These are phyloP conservation scores for Carterocephalus palaemon DNA, from an alignment of 2,888 invertebrate genomes.

Conservation along the genomic window DNA sequence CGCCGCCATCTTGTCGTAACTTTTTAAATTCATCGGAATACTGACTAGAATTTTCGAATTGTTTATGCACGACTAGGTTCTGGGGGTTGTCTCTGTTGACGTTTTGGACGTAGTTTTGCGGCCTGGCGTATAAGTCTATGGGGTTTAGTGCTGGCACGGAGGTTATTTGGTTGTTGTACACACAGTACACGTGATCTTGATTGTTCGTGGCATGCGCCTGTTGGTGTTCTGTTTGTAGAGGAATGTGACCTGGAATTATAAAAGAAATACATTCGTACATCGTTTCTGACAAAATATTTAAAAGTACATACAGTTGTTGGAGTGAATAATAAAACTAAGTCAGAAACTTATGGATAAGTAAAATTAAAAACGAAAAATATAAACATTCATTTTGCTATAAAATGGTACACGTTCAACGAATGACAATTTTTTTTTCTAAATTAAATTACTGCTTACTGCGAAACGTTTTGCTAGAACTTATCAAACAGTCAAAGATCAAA, in stretches of 20 bases:
- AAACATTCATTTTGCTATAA: too few species aligned
- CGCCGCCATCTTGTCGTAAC: slow-evolving; percentile 42
- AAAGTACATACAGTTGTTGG: too few species aligned
- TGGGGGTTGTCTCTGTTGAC: slow-evolving; percentile 58
- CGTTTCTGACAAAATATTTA: too few species aligned
- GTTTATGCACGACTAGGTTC: slow-evolving; percentile 62
- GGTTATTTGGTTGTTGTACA: slow-evolving; percentile 49
- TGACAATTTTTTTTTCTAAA: too few species aligned
- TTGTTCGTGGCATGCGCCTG: slow-evolving; percentile 39
- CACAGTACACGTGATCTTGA: slow-evolving; percentile 52
- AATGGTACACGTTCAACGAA: too few species aligned
- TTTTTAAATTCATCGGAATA: slow-evolving; percentile 58
- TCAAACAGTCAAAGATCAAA: too few species aligned
- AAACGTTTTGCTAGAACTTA: too few species aligned
- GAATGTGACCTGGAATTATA: slow-evolving; percentile 55
- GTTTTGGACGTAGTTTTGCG: slow-evolving; percentile 53
- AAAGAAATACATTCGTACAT: slow-evolving; percentile 1
- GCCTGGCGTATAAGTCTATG: slow-evolving; percentile 51
- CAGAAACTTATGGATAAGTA: too few species aligned
- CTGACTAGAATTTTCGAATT: slow-evolving; percentile 56
- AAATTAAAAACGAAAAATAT: too few species aligned
- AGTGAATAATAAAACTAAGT: too few species aligned
- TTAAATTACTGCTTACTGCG: too few species aligned
- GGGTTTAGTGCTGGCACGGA: slow-evolving; percentile 37
- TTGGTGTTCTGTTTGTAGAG: slow-evolving; percentile 38